A percentile compares a stretch with the other conserved stretches of the same genome.
Evolutionary conservation across 2,113 vertebrate genomes (phyloP).

Genomic region (Lota lota): DNA sequence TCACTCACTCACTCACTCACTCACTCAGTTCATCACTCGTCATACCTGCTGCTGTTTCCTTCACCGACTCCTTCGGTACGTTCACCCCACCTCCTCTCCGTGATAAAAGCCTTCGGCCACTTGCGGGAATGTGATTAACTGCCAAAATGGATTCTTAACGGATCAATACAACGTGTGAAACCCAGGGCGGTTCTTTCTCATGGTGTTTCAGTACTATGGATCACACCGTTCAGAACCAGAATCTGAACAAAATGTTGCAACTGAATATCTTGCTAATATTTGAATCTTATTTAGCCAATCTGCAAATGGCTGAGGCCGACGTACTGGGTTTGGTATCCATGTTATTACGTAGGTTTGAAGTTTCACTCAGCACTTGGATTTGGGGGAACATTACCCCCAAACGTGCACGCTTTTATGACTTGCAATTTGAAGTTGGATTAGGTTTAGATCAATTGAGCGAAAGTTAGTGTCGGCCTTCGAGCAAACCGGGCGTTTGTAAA

Average conservation of each 20-base stretch:
- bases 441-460: too few relatives aligned
- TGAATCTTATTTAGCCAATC: too few relatives aligned
- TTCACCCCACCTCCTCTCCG: slow-evolving; percentile 36
- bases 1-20: too few relatives aligned
- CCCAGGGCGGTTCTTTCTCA: slow-evolving; percentile 36
- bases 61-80: slow-evolving; percentile 17
- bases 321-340: too few relatives aligned
- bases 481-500: too few relatives aligned
- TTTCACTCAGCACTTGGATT: too few relatives aligned
- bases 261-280: background rate
- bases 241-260: background rate
- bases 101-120: slow-evolving; percentile 65
- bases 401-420: too few relatives aligned
- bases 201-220: slow-evolving; percentile 28
- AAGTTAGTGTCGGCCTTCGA: too few relatives aligned
- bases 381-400: too few relatives aligned
- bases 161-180: slow-evolving; percentile 62
- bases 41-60: slow-evolving; percentile 21
- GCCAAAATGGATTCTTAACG: slow-evolving; percentile 58
- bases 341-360: too few relatives aligned
- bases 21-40: background rate
- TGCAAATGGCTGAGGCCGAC: too few relatives aligned
- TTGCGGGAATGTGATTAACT: slow-evolving; percentile 67
- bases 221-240: background rate
- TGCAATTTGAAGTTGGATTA: too few relatives aligned